Conservation (phyloP, 2,797 vertebrate species). For the Hoplostethus atlanticus region DNA sequence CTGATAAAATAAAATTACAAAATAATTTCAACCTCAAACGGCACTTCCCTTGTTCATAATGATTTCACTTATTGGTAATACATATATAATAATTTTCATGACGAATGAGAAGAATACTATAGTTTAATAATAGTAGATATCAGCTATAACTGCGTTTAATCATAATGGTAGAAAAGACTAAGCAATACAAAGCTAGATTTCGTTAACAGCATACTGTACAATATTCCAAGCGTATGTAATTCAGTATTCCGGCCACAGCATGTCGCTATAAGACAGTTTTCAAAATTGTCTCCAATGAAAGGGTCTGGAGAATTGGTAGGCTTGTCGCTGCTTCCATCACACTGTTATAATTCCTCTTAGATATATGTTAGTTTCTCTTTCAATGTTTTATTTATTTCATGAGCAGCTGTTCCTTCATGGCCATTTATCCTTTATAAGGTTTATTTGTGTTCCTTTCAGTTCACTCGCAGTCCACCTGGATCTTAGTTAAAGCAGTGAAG, state of each 20-base stretch:
- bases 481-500: constrained; percentile 64
- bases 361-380: constrained; percentile 64
- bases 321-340: constrained; percentile 76
- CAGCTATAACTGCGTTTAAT: constrained; percentile 87
- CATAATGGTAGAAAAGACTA: constrained; percentile 87
- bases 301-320: constrained; percentile 67
- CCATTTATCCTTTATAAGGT: constrained; percentile 81
- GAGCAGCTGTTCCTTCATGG: constrained; percentile 79
- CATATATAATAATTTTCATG: constrained; percentile 85
- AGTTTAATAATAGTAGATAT: constrained; percentile 86
- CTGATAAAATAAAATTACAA: constrained; percentile 92
- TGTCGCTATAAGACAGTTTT: constrained; percentile 87
- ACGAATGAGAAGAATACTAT: constrained; percentile 88
- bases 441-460: constrained; percentile 75
- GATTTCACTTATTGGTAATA: constrained; percentile 85
- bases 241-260: constrained; percentile 88
- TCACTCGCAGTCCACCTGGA: constrained; percentile 66
- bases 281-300: constrained; percentile 80
- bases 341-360: constrained; percentile 71
- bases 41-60: constrained; percentile 85
- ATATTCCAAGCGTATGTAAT: constrained; percentile 85
- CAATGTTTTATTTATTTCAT: constrained; percentile 70
- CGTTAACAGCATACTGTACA: constrained; percentile 87
- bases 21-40: constrained; percentile 90
- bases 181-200: constrained; percentile 89